Percentiles rank a stretch among this genome's conserved stretches.
phyloP scores from a whole-genome alignment of 1,140 invertebrate species.

The Ridgeia piscesae region DNA sequence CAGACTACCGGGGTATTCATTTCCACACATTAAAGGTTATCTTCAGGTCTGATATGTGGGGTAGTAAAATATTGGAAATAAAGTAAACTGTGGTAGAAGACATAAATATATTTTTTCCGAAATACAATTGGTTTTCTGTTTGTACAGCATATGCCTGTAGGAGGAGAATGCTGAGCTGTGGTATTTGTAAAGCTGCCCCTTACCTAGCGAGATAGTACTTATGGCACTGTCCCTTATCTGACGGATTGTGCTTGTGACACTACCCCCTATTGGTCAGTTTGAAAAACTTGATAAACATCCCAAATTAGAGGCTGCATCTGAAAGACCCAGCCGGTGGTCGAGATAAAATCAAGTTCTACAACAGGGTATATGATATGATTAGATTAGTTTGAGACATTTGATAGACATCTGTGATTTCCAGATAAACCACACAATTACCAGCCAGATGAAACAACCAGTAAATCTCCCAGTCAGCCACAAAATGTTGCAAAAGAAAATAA shows the following conservation, averaged over 20 bases:
- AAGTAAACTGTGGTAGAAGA: background rate
- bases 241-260: background rate
- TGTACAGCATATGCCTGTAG: background rate
- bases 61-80: background rate
- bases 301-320: background rate
- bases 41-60: background rate
- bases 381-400: background rate
- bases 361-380: background rate
- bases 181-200: background rate
- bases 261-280: background rate
- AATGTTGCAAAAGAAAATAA: no score
- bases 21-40: background rate
- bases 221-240: background rate
- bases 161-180: no score
- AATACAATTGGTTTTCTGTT: background rate
- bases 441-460: no score
- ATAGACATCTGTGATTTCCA: background rate
- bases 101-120: background rate
- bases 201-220: no score
- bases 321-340: background rate
- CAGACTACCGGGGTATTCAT: background rate
- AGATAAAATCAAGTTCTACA: constrained; percentile 1
- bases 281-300: background rate
- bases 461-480: no score
- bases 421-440: no score